Conservation (phyloP, 35 echinoderm and acorn worm genomes). For the Heliocidaris erythrogramma region DNA sequence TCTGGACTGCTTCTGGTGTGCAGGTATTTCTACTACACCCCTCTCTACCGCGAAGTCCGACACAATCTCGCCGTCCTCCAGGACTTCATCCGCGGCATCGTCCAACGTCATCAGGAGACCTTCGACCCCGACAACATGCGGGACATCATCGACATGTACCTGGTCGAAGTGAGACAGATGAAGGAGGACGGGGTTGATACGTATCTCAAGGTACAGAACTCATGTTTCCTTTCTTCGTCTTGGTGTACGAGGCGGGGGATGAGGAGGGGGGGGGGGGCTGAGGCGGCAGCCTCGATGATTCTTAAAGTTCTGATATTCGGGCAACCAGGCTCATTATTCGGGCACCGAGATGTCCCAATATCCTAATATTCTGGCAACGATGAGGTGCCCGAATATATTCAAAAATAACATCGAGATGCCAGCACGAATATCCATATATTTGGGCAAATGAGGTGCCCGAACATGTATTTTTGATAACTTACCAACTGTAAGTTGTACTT, state of each 20-base stretch:
- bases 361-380: too few species aligned
- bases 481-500: too few species aligned
- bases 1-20: conserved; percentile 17
- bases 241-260: not conserved
- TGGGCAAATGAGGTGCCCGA: too few species aligned
- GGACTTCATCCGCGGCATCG: conserved; percentile 25
- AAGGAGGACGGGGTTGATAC: not conserved
- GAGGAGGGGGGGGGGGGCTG: not conserved
- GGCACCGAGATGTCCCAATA: too few species aligned
- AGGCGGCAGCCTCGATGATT: too few species aligned
- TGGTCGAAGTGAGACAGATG: conserved; percentile 20
- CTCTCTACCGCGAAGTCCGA: conserved; percentile 37
- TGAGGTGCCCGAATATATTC: too few species aligned
- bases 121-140: conserved; percentile 51
- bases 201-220: not conserved
- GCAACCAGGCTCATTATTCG: too few species aligned
- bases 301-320: too few species aligned
- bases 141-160: conserved; percentile 61
- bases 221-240: too few species aligned
- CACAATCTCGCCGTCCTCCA: conserved; percentile 13
- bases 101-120: conserved; percentile 25
- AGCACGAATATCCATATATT: too few species aligned
- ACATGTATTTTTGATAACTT: too few species aligned
- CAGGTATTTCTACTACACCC: conserved; percentile 26
- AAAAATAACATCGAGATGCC: too few species aligned